A percentile compares a stretch with the other conserved stretches of the same genome.
These are phyloP conservation scores for Aleiodes sp. DNA, from an alignment of 1,140 invertebrate genomes.

Conservation along the genomic window DNA sequence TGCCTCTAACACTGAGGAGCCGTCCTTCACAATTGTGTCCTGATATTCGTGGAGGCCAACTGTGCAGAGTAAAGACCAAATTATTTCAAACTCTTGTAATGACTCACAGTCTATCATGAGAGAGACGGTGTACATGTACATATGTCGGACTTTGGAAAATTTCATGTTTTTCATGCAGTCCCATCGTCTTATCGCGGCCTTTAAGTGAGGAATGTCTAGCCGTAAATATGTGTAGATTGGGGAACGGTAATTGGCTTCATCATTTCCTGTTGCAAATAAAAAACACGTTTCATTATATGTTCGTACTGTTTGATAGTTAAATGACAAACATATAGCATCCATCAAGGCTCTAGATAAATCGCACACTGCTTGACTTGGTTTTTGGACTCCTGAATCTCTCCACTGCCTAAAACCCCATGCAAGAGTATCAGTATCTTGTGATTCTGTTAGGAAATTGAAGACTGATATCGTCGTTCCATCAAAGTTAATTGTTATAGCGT, in stretches of 20 bases:
- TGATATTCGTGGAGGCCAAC: neutral
- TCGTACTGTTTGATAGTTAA: neutral
- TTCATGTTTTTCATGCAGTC: neutral
- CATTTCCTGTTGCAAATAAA: neutral
- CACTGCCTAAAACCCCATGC: slow-evolving; percentile 13
- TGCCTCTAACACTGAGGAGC: neutral
- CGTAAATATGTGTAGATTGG: neutral
- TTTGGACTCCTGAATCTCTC: neutral
- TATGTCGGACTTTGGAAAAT: neutral
- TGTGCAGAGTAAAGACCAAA: neutral
- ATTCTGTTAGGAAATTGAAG: slow-evolving; percentile 26
- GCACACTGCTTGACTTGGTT: slow-evolving; percentile 8
- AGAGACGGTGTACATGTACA: neutral
- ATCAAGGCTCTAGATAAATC: slow-evolving; percentile 23
- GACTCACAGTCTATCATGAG: neutral
- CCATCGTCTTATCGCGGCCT: neutral
- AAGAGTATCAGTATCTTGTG: slow-evolving; percentile 16
- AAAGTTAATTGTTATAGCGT: slow-evolving; percentile 26
- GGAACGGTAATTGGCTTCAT: neutral
- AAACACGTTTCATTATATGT: neutral
- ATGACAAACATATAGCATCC: neutral
- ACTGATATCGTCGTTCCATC: slow-evolving; percentile 2
- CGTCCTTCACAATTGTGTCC: neutral
- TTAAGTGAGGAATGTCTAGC: neutral
- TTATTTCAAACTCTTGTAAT: neutral